These are phyloP conservation scores for Tetrax tetrax DNA, from an alignment of 2,113 vertebrate species.

Conservation along the genomic window DNA sequence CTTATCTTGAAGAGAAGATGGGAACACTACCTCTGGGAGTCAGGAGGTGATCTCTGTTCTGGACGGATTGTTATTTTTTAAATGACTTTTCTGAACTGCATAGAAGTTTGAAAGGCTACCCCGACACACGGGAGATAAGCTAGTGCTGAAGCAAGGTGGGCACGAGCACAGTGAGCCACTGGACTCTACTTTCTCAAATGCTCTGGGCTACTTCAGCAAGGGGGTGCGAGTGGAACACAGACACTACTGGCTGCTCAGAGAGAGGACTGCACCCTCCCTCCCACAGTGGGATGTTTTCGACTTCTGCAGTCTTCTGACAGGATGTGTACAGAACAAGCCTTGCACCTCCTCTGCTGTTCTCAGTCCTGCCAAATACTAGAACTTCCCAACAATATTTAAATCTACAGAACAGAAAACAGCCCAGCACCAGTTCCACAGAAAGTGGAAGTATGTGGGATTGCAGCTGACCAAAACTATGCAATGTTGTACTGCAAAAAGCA, in stretches of 20 bases:
- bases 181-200: not conserved
- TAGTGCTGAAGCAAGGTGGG: not conserved
- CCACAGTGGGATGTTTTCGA: fast-evolving
- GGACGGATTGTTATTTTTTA: not conserved
- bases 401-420: not conserved
- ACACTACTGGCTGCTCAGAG: not conserved
- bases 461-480: not conserved
- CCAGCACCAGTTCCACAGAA: not conserved
- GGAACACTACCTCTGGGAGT: not conserved
- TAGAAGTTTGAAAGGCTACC: not conserved
- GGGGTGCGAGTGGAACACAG: not conserved
- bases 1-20: not conserved
- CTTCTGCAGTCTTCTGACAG: not conserved
- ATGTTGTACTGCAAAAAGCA: not conserved
- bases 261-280: not conserved
- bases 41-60: not conserved
- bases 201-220: not conserved
- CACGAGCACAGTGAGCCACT: not conserved
- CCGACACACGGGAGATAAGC: not conserved
- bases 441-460: not conserved
- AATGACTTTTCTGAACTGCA: not conserved
- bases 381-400: not conserved
- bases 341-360: not conserved
- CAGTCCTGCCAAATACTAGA: not conserved
- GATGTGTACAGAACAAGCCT: not conserved